Evolutionary conservation across 2,888 invertebrate species (phyloP), one percentile per base, ranked within the genome.

Genomic region (Tigriopus californicus): DNA sequence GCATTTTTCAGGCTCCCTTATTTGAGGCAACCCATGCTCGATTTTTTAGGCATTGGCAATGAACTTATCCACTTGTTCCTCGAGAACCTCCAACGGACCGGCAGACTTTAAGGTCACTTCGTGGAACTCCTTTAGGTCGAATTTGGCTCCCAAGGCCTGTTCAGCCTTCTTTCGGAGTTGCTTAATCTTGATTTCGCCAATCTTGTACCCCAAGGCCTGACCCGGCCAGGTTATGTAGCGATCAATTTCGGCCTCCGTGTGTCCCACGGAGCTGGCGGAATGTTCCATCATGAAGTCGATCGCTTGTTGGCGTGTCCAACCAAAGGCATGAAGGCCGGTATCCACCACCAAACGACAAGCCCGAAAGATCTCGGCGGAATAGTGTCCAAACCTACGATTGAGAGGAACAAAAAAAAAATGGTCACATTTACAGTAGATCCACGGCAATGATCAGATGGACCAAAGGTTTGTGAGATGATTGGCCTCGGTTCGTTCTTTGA

Each of bases 291-390:
- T 64, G 62, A 64, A 70, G 15, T 66, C 62, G 1, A 68, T 61
- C 11, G 69, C 69, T 51, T 63, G 58, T 13, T 68, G 65, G 41
- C 63, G 60, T 52, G 65, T 64, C 69, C 70, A 70, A n/a, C 67
- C 67, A 49, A 69, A 65, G 13, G 67, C 65, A 65, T 70, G 70
- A 33, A 71, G 65, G 13, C 71, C 71, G n/a, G 70, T 70, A 62
- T 71, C 70, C 5, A 70, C 69, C 20, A 70, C 70, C 11, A 71
- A 64, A 15, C 70, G 64, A 60, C 67, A 66, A 13, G 71, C 69
- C 52, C 70, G 65, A 47, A 60, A 62, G 8, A 62, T 60, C 48
- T 62, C 62, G 40, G 58, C 58, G 6, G 61, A 62, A 55, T 47
- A 58, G 41, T 61, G 62, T 4, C 63, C 63, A 55, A 58, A 62